A percentile compares a stretch with the other conserved stretches of the same genome.
Conservation (phyloP, 2,113 vertebrate genomes). For the Paedocypris sp. region DNA sequence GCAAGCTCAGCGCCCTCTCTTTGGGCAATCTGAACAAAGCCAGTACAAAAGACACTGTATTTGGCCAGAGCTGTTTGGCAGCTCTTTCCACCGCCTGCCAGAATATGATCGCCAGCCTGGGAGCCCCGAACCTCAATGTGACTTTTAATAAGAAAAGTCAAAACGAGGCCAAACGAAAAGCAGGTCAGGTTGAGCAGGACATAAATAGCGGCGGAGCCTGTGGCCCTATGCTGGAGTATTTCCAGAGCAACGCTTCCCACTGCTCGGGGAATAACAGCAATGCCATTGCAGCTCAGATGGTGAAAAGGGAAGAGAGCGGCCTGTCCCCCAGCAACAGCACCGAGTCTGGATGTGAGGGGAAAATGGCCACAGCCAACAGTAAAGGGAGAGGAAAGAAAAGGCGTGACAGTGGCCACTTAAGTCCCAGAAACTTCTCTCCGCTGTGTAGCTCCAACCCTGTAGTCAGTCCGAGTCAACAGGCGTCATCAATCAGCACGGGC, state of each 20-base stretch:
- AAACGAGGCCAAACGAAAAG: conserved; percentile 88
- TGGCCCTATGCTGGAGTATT: conserved; percentile 73
- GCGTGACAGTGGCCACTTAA: conserved; percentile 96
- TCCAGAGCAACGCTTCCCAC: conserved; percentile 68
- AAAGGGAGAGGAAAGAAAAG: conserved; percentile 92
- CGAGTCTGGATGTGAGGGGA: conserved; percentile 82
- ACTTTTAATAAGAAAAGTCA: conserved; percentile 98
- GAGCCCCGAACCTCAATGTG: conserved; percentile 96
- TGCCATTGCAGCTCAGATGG: conserved; percentile 65
- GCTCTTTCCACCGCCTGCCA: conserved; percentile 96
- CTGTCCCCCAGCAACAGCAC: conserved; percentile 86
- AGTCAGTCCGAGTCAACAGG: conserved; percentile 82
- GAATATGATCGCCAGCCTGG: conserved; percentile 98
- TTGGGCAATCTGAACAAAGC: conserved; percentile 83
- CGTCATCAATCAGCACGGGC: conserved; percentile 51
- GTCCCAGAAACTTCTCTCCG: conserved; percentile 90
- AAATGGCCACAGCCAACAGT: conserved; percentile 74
- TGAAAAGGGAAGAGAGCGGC: conserved; percentile 77
- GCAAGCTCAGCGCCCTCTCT: conserved; percentile 79
- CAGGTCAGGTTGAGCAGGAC: conserved; percentile 86
- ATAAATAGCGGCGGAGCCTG: conserved; percentile 64
- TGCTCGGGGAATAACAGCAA: conserved; percentile 67
- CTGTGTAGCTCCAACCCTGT: conserved; percentile 74
- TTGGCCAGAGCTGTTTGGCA: conserved; percentile 95
- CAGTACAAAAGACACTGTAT: conserved; percentile 85